Base-by-base conservation (phyloP, 2,888 invertebrate species). In the Aradus depressus region DNA sequence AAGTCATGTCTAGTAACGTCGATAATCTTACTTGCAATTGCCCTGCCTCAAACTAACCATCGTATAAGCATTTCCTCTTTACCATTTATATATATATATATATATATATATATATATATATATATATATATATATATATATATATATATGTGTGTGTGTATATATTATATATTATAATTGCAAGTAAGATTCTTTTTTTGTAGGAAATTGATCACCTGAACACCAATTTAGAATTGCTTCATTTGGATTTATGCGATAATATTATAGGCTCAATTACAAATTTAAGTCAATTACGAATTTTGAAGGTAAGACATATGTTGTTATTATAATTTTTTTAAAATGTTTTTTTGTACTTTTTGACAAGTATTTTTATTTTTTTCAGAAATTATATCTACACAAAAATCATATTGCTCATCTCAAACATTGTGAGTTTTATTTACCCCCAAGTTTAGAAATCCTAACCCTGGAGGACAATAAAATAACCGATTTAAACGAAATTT, bases 161-260 rank as follows among this genome's bases (percentile, higher is more conserved):
- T 23, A 28, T 10, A 28, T 28, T 28, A 28, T 10, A 28, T 10
- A 10, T 28, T n/a, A 31, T 37, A 25, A 12, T 37, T 12, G 8
- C 6, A 18, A 39, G 53, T 49, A 47, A 51, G 44, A 18, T 35
- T 32, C 21, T 35, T 18, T 25, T 42, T 47, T 58, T 70, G 41
- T 64, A 79, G 77, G 80, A 81, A n/a, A 86, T 92, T 64, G 91
- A 91, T 64, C 88, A 89, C 69, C 72, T 93, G 58, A 83, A 84
- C 64, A 79, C 81, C 60, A 91, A 88, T 66, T 72, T 77, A 39
- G 81, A 83, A 64, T 69, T 93, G 66, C 86, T 88, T 65, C 79
- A 82, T 66, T 69, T 93, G 60, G 92, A 93, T 71, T 69, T 93
- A 59, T 89, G 91, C 3, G 88, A 89, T 66, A 93, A 93, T 67